Percentiles rank a stretch among this genome's conserved stretches.
phyloP scores from a whole-genome alignment of 2,113 vertebrate genomes.

The Serilophus lunatus region DNA sequence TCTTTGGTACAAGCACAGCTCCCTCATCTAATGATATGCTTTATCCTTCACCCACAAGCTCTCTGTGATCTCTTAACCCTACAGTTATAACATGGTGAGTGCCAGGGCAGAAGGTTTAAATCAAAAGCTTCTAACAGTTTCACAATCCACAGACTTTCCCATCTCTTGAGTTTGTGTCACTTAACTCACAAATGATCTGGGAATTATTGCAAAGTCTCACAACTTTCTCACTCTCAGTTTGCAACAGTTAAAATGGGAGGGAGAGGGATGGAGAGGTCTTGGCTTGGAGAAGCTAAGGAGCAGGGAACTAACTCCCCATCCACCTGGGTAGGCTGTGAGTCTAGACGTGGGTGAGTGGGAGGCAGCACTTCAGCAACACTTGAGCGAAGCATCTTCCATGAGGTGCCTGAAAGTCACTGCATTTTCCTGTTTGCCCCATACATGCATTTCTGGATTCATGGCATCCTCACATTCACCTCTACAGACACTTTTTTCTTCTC shows the following conservation, averaged over 20 bases:
- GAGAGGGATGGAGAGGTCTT: not conserved
- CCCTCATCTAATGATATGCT: not conserved
- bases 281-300: not conserved
- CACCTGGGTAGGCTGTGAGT: not conserved
- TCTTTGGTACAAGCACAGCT: not conserved
- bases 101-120: not conserved
- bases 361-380: not conserved
- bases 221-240: not conserved
- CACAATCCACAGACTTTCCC: not conserved
- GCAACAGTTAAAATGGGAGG: not conserved
- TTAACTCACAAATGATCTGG: not conserved
- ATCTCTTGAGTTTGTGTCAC: not conserved
- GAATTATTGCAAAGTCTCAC: not conserved
- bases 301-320: not conserved
- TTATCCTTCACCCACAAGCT: not conserved
- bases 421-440: not conserved
- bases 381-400: not conserved
- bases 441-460: not conserved
- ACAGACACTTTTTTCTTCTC: not conserved
- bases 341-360: not conserved
- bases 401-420: not conserved
- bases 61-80: not conserved
- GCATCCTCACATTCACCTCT: not conserved
- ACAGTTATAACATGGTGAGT: not conserved
- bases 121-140: not conserved